Conservation (phyloP, 2,797 vertebrate species). For the Melanogrammus aeglefinus region DNA sequence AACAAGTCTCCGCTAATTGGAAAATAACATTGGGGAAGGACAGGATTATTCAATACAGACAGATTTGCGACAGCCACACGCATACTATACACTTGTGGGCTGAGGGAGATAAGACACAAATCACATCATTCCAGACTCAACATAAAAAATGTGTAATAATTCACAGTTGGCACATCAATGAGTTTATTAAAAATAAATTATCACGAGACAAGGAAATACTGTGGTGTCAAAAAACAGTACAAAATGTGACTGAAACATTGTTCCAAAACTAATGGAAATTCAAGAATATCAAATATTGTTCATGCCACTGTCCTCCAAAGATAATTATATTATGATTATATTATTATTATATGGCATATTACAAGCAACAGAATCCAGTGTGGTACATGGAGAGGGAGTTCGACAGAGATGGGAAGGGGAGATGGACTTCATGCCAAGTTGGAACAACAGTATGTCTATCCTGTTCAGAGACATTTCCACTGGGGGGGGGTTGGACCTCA, state of each 20-base stretch:
- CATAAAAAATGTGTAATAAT: background rate
- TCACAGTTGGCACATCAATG: background rate
- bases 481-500: constrained; percentile 10
- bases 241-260: background rate
- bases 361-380: background rate
- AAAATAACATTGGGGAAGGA: background rate
- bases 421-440: constrained; percentile 18
- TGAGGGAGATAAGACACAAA: background rate
- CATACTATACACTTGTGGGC: background rate
- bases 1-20: background rate
- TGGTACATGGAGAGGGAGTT: constrained; percentile 9
- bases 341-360: constrained; percentile 34
- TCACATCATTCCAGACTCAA: background rate
- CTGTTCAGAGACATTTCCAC: constrained; percentile 9
- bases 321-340: no score
- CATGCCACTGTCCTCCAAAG: background rate
- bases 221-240: background rate
- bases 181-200: background rate
- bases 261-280: background rate
- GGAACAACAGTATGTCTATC: constrained; percentile 21
- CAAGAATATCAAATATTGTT: background rate
- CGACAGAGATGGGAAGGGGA: constrained; percentile 9
- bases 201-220: background rate
- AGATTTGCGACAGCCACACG: background rate
- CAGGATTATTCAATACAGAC: background rate